Conservation (phyloP, 2,113 vertebrate species). For the Strix uralensis region DNA sequence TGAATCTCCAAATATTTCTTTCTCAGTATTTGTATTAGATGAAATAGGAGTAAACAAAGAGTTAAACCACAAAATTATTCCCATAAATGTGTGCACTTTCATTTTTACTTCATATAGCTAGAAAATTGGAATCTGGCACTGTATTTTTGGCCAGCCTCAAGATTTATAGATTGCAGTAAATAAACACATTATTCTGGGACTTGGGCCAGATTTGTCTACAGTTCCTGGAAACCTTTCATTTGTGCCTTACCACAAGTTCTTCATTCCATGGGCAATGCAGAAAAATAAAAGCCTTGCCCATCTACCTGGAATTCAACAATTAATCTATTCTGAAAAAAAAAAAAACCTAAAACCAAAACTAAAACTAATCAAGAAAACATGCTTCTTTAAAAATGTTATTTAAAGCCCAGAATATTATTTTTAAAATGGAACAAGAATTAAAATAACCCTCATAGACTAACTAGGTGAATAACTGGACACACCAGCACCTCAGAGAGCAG, state of each 20-base stretch:
- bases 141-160: background rate
- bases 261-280: background rate
- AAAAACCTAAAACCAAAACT: background rate
- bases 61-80: background rate
- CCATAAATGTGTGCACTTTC: background rate
- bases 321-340: background rate
- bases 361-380: background rate
- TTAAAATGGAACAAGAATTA: background rate
- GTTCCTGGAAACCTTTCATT: background rate
- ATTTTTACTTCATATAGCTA: background rate
- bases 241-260: background rate
- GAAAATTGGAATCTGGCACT: background rate
- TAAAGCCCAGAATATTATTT: background rate
- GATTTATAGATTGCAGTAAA: background rate
- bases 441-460: background rate
- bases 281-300: background rate
- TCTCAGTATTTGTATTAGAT: background rate
- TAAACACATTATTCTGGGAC: background rate
- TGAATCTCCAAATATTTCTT: background rate
- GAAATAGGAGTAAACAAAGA: background rate
- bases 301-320: background rate
- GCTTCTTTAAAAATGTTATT: background rate
- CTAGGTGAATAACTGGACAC: background rate
- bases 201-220: background rate
- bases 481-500: background rate